Base-by-base conservation (phyloP, 2,113 vertebrate genomes). In the human region DNA sequence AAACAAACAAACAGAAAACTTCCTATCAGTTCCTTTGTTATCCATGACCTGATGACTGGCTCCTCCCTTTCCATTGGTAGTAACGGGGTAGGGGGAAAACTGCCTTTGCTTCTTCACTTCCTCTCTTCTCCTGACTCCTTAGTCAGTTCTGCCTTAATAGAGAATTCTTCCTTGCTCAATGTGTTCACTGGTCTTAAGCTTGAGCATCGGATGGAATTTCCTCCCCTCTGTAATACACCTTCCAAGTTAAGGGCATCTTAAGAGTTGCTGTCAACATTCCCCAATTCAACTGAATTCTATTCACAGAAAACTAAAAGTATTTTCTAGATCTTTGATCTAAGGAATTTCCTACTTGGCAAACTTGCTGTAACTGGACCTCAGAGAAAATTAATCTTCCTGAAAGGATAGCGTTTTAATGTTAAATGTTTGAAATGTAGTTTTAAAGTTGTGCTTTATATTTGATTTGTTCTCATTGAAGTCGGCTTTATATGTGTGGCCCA, bases 371-470 rank as follows among this genome's bases (percentile, higher is more conserved):
- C 20, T 70, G 27, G 32, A 55, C 12, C 79, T 89, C 83, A 79
- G 45, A 70, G 43, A 93, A 96, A 89, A 72, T 48, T 27, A 68
- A 30, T 70, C 30, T 91, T 97, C 32, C 22, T 78, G 52, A 96
- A 8, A 91, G 27, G 23, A 16, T 66, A 23, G n/a, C 50, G 16
- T 90, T 96, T 88, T 30, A 59, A 27, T 45, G 52, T 59, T 73
- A 93, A 82, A 52, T 76, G 30, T 79, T 80, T 79, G 48, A 87
- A 68, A 96, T 38, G n/a, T 2, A 55, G 32, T 76, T 92, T 95
- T 64, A 55, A 89, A 89, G 73, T 78, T 64, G 5, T 93, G 43
- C 64, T 38, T 90, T 96, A 61, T 43, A 66, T 50, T 27, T 84
- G 50, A 72, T 59, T 52, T 59, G 23, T 45, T 66, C n/a, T 87